A percentile compares a stretch with the other conserved stretches of the same genome.
Conservation (phyloP, 2,113 vertebrate genomes). For the Dryoscopus gambensis region DNA sequence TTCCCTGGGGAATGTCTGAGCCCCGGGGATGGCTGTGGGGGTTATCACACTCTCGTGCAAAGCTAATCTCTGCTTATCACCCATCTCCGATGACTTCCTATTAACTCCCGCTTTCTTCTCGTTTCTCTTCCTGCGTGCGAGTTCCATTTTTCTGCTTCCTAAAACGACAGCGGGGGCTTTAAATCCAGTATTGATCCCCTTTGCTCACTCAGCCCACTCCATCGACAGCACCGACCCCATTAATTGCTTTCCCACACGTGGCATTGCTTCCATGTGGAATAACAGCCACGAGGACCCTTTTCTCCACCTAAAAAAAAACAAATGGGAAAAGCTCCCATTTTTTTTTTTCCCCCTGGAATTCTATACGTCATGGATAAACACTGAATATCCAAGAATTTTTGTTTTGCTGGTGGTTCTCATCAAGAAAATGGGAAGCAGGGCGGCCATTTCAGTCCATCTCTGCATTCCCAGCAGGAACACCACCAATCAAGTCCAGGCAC, state of each 20-base stretch:
- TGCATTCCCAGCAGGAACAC: not conserved
- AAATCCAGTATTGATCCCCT: not conserved
- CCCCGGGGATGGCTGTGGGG: not conserved
- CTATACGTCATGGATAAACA: fast-evolving
- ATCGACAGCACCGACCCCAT: not conserved
- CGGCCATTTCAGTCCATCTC: fast-evolving
- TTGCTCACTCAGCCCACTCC: not conserved
- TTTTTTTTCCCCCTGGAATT: fast-evolving
- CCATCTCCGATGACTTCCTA: constrained; percentile 61
- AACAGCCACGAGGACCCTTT: not conserved
- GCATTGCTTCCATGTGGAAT: fast-evolving
- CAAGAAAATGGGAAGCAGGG: not conserved
- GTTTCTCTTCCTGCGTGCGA: not conserved
- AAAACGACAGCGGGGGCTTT: not conserved
- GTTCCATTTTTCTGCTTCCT: constrained; percentile 51
- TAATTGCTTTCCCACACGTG: not conserved
- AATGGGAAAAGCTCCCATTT: fast-evolving
- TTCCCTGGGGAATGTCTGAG: not conserved
- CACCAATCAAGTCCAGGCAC: not conserved
- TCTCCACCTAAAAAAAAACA: not conserved
- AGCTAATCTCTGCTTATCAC: constrained; percentile 59
- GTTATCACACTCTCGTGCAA: not conserved
- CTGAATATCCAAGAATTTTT: fast-evolving
- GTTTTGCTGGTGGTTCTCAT: not conserved
- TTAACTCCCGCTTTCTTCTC: constrained; percentile 37